A percentile compares a stretch with the other conserved stretches of the same genome.
Conservation (phyloP, 2,797 vertebrate genomes). For the Chaunax sp. region DNA sequence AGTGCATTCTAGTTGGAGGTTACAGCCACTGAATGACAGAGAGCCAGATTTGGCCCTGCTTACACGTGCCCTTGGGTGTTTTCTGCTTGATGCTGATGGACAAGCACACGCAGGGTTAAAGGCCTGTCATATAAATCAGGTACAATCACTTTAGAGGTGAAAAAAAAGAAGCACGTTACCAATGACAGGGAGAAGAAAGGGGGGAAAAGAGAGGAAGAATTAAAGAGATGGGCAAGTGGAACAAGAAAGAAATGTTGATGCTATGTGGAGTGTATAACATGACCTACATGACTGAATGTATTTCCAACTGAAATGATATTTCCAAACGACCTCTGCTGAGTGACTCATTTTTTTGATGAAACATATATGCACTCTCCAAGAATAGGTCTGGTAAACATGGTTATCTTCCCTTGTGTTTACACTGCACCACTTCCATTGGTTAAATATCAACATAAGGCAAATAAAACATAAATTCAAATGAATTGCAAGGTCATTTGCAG, state of each 20-base stretch:
- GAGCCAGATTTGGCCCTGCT: slow-evolving; percentile 76
- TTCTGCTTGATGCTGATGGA: slow-evolving; percentile 79
- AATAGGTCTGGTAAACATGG: slow-evolving; percentile 41
- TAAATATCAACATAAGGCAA: slow-evolving; percentile 34
- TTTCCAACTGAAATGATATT: slow-evolving; percentile 60
- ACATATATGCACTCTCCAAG: slow-evolving; percentile 44
- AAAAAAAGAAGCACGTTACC: slow-evolving; percentile 79
- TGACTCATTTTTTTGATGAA: slow-evolving; percentile 58
- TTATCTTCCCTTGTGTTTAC: slow-evolving; percentile 31
- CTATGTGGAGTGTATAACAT: slow-evolving; percentile 40
- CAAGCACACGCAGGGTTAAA: slow-evolving; percentile 83
- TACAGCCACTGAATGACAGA: slow-evolving; percentile 74
- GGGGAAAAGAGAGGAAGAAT: slow-evolving; percentile 39
- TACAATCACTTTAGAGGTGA: slow-evolving; percentile 81
- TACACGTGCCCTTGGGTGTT: slow-evolving; percentile 80
- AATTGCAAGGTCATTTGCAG: slow-evolving; percentile 9
- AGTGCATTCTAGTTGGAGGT: slow-evolving; percentile 72
- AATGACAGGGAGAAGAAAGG: slow-evolving; percentile 62
- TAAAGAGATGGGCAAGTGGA: slow-evolving; percentile 26
- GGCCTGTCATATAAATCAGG: slow-evolving; percentile 84
- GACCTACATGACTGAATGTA: slow-evolving; percentile 52
- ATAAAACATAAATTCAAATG: slow-evolving; percentile 22
- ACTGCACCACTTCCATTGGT: slow-evolving; percentile 18
- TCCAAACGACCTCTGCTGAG: slow-evolving; percentile 56
- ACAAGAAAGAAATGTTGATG: slow-evolving; percentile 45